Evolutionary conservation across 2,888 invertebrate genomes (phyloP).

Genomic region (Oegoconia quadripuncta): DNA sequence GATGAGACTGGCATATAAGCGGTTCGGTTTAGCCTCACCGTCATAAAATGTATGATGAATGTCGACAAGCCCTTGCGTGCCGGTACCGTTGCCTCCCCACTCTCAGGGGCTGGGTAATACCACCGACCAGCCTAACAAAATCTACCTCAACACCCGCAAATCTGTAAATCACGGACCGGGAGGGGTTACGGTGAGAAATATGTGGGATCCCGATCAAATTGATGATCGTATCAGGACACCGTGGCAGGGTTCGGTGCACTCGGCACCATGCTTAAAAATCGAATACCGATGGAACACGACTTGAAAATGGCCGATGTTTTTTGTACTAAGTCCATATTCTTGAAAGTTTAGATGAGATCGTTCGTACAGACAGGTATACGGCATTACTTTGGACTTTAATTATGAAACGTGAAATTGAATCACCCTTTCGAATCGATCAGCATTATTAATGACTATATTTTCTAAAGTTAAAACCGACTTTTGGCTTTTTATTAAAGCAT

Average conservation of each 20-base stretch:
- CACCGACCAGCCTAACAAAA: slow-evolving; percentile 42
- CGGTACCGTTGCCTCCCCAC: slow-evolving; percentile 67
- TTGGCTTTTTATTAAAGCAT: slow-evolving; percentile 1
- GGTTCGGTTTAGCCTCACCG: slow-evolving; percentile 58
- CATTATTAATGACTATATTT: slow-evolving; percentile 46
- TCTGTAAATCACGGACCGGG: slow-evolving; percentile 23
- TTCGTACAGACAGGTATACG: no score
- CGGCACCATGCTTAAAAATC: slow-evolving; percentile 69
- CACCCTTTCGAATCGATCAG: slow-evolving; percentile 20
- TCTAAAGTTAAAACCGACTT: slow-evolving; percentile 32
- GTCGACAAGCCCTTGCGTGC: slow-evolving; percentile 68
- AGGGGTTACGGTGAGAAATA: slow-evolving; percentile 31
- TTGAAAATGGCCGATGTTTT: slow-evolving; percentile 59
- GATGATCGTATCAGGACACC: slow-evolving; percentile 52
- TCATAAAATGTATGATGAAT: slow-evolving; percentile 76
- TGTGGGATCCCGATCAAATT: slow-evolving; percentile 42
- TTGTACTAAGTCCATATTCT: slow-evolving; percentile 22
- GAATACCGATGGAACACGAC: slow-evolving; percentile 54
- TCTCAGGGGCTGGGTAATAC: slow-evolving; percentile 57
- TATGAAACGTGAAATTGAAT: slow-evolving; percentile 27
- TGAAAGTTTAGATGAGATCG: slow-evolving; percentile 27
- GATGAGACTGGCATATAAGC: slow-evolving; percentile 61
- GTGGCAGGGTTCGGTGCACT: slow-evolving; percentile 70
- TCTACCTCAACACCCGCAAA: slow-evolving; percentile 36
- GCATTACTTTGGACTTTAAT: slow-evolving; percentile 1